A percentile compares a stretch with the other conserved stretches of the same genome.
Conservation (phyloP, 1,140 invertebrate species). For the Drosophila repleta region DNA sequence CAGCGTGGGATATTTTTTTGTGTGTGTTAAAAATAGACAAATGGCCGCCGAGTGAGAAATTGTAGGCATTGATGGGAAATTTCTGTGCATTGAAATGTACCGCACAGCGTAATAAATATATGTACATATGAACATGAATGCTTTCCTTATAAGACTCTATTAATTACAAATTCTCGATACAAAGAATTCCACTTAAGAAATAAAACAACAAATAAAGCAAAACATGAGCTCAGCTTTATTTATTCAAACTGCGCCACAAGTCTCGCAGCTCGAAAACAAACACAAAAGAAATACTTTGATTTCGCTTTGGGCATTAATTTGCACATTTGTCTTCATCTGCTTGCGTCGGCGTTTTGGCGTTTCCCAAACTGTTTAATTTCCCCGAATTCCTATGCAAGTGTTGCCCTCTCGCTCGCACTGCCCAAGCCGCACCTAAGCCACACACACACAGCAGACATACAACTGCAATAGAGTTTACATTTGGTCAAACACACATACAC, state of each 20-base stretch:
- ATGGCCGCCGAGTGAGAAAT: slow-evolving; percentile 21
- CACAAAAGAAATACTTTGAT: slow-evolving; percentile 21
- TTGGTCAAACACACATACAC: slow-evolving; percentile 3
- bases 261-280: slow-evolving; percentile 9
- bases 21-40: slow-evolving; percentile 56
- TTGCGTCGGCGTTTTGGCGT: slow-evolving; percentile 75
- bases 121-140: background rate
- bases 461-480: slow-evolving; percentile 44
- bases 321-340: slow-evolving; percentile 40
- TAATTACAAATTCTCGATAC: background rate
- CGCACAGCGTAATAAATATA: background rate
- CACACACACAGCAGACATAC: slow-evolving; percentile 34
- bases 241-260: slow-evolving; percentile 62
- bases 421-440: slow-evolving; percentile 11
- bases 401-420: slow-evolving; percentile 23
- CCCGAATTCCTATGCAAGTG: slow-evolving; percentile 20
- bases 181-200: slow-evolving; percentile 5
- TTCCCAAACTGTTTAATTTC: slow-evolving; percentile 54
- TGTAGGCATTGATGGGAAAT: slow-evolving; percentile 8
- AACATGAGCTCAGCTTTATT: slow-evolving; percentile 46
- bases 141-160: background rate
- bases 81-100: background rate
- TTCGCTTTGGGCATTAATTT: slow-evolving; percentile 28
- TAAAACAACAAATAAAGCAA: slow-evolving; percentile 24
- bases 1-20: slow-evolving; percentile 46